Evolutionary conservation across 2,113 vertebrate species (phyloP).

Genomic region (Ibidorhyncha struthersii): DNA sequence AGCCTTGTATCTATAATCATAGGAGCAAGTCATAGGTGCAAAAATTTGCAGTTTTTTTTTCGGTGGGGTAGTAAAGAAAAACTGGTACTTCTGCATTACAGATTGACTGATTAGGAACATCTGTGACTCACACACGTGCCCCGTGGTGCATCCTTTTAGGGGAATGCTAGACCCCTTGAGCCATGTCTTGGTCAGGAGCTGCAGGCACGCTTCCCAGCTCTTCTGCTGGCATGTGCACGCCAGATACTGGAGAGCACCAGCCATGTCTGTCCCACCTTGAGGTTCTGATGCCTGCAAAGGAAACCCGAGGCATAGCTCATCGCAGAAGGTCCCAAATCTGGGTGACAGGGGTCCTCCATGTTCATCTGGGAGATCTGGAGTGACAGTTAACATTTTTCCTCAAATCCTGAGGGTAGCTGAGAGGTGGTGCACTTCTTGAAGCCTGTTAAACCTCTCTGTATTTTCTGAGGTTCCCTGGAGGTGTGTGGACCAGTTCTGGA

Average conservation of each 20-base stretch:
- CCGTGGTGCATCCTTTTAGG: neutral
- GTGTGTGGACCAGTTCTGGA: neutral
- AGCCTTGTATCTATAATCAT: neutral
- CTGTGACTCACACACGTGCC: fast-evolving
- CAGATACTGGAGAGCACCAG: neutral
- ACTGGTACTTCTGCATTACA: neutral
- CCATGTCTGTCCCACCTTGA: neutral
- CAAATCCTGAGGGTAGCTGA: neutral
- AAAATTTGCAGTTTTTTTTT: neutral
- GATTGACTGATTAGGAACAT: neutral
- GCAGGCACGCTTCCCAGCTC: neutral
- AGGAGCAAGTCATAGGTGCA: neutral
- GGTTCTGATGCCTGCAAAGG: neutral
- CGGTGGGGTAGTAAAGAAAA: neutral
- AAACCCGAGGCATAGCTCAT: neutral
- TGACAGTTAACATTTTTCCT: neutral
- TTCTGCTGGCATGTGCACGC: neutral
- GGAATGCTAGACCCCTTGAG: neutral
- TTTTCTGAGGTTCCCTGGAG: neutral
- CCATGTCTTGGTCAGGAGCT: neutral
- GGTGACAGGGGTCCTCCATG: neutral
- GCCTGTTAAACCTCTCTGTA: neutral
- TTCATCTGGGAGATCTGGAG: neutral
- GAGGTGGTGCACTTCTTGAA: neutral
- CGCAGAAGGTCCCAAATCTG: neutral